Conservation (phyloP, 2,797 vertebrate species). For the Margarornis squamiger region DNA sequence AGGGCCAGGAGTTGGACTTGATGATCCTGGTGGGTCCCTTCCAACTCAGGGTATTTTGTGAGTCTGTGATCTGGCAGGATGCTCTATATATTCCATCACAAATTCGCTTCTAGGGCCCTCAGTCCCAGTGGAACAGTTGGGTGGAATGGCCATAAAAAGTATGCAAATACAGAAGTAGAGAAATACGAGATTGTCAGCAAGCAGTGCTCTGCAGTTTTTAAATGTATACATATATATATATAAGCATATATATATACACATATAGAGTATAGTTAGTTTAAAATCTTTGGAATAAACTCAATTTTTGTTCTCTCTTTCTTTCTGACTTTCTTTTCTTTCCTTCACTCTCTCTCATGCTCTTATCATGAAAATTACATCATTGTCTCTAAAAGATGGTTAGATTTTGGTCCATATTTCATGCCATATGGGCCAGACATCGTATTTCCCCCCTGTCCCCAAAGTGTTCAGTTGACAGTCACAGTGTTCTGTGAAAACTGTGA, state of each 20-base stretch:
- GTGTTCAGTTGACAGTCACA: constrained; percentile 71
- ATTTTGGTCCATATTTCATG: constrained; percentile 76
- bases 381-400: constrained; percentile 72
- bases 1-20: background rate
- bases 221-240: constrained; percentile 74
- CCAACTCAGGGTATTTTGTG: background rate
- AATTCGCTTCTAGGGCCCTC: constrained; percentile 48
- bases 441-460: constrained; percentile 55
- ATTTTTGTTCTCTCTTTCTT: constrained; percentile 49
- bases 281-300: constrained; percentile 84
- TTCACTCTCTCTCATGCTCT: constrained; percentile 45
- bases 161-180: constrained; percentile 77
- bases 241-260: constrained; percentile 72
- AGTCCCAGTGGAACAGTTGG: constrained; percentile 69
- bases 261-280: constrained; percentile 77
- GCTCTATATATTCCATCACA: constrained; percentile 70
- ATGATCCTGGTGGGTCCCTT: background rate
- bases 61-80: constrained; percentile 34
- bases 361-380: constrained; percentile 65
- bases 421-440: constrained; percentile 73
- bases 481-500: constrained; percentile 72
- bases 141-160: constrained; percentile 75
- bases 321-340: constrained; percentile 37
- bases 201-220: constrained; percentile 77
- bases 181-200: constrained; percentile 83